A percentile compares a stretch with the other conserved stretches of the same genome.
These are phyloP conservation scores for Rhaphigaster nebulosa DNA, from an alignment of 2,888 invertebrate genomes.

Conservation along the genomic window DNA sequence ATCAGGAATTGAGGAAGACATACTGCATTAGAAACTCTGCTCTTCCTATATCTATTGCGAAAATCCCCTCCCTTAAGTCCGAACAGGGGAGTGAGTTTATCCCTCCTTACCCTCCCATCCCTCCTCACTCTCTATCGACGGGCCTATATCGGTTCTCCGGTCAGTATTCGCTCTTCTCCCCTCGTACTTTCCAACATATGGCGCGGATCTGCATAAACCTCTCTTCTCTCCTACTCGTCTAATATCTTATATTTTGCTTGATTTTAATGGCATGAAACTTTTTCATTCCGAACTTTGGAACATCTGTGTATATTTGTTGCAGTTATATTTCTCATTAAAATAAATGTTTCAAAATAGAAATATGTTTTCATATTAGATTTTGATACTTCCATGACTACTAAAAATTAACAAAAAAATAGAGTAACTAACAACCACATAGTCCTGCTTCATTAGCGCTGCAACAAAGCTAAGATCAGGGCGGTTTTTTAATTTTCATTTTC, in stretches of 20 bases:
- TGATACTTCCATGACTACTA: too few species aligned
- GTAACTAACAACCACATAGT: too few species aligned
- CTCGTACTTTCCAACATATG: neutral
- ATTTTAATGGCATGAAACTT: neutral
- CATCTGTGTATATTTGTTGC: neutral
- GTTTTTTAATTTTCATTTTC: too few species aligned
- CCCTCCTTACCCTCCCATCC: neutral
- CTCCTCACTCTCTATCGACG: neutral
- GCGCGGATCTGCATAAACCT: neutral
- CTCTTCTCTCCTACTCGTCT: neutral
- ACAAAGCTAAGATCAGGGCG: too few species aligned
- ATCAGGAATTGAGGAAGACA: neutral
- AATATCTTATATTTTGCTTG: neutral
- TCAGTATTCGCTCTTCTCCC: neutral
- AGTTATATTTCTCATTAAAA: neutral
- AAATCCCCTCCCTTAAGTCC: neutral
- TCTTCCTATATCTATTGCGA: slow-evolving; percentile 3
- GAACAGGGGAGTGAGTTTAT: neutral
- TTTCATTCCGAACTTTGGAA: neutral
- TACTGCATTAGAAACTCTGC: neutral
- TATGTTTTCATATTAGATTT: too few species aligned
- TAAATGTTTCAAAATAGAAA: too few species aligned
- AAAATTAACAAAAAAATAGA: too few species aligned
- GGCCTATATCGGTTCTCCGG: neutral
- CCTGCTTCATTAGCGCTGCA: too few species aligned